A percentile compares a stretch with the other conserved stretches of the same genome.
Conservation (phyloP, 2,797 vertebrate species). For the Acropternis orthonyx region DNA sequence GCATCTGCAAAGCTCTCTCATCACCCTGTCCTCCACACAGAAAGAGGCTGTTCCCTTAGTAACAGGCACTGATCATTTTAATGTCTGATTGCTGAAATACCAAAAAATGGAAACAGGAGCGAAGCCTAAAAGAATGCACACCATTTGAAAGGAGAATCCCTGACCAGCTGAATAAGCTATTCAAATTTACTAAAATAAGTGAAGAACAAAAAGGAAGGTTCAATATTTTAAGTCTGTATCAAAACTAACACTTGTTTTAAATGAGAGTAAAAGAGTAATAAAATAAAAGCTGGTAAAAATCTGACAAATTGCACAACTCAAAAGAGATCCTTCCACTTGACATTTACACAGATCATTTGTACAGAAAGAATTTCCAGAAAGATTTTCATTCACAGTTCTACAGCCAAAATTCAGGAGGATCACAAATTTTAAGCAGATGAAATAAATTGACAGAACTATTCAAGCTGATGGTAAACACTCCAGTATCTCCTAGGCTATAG, state of each 20-base stretch:
- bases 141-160: not conserved
- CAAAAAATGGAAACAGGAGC: not conserved
- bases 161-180: not conserved
- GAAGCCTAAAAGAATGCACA: not conserved
- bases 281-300: not conserved
- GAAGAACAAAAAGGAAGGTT: not conserved
- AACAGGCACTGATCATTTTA: not conserved
- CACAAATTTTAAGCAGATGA: not conserved
- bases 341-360: not conserved
- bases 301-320: not conserved
- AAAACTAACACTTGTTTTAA: not conserved
- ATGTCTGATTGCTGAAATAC: not conserved
- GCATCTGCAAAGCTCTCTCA: not conserved
- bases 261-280: not conserved
- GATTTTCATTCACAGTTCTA: not conserved
- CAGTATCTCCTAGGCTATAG: not conserved
- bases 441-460: not conserved
- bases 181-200: not conserved
- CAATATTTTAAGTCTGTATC: not conserved
- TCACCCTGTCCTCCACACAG: not conserved
- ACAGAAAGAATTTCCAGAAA: not conserved
- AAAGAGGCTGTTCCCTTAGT: not conserved
- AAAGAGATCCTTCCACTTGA: not conserved
- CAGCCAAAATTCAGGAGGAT: not conserved
- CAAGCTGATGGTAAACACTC: not conserved